Base-by-base conservation (phyloP, 1,140 invertebrate genomes). In the Sitophilus oryzae region DNA sequence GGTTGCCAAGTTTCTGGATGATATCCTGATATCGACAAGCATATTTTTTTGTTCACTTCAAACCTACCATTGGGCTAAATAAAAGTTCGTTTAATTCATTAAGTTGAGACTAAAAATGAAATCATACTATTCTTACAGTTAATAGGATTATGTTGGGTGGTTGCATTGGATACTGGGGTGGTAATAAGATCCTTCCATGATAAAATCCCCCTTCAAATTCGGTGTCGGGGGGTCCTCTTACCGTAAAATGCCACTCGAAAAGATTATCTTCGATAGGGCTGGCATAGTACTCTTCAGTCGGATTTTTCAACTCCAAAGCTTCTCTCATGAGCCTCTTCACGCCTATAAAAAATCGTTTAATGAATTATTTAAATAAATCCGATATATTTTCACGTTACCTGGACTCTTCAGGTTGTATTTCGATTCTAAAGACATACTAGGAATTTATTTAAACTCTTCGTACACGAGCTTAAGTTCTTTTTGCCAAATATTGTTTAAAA, bases 231-330 rank as follows among this genome's bases (percentile, higher is more conserved):
- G 92, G 91, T 10, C 93, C 93, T 67, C 87, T 77, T 6, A 97
- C 84, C 0, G 94, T 97, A 72, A 97, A 98, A 75, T 98, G 95
- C 95, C 95, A 97, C 71, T 98, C 94, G 76, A 97, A 98, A 20
- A 98, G 73, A 76, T 97, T 97, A 66, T 96, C 93, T 71, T 97
- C 92, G 14, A 97, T 71, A 19, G 94, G 94, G 64, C 84, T 84
- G 16, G 93, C 93, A 75, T 78, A 87, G 72, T 93, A 96, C 70
- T 96, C 88, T 66, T 93, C 89, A 11, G 91, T 94, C 14, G 92
- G 81, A 55, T 89, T 81, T 23, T 81, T 79, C 38, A 94, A 71
- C 72, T 98, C 94, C 60, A 83, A 76, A 0, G 94, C 93, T 75
- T 98, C 94, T 66, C 87, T 78, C 89, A 97, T 93, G 58, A 98